phyloP scores from a whole-genome alignment of 2,888 invertebrate genomes.

The Ochropleura plecta region DNA sequence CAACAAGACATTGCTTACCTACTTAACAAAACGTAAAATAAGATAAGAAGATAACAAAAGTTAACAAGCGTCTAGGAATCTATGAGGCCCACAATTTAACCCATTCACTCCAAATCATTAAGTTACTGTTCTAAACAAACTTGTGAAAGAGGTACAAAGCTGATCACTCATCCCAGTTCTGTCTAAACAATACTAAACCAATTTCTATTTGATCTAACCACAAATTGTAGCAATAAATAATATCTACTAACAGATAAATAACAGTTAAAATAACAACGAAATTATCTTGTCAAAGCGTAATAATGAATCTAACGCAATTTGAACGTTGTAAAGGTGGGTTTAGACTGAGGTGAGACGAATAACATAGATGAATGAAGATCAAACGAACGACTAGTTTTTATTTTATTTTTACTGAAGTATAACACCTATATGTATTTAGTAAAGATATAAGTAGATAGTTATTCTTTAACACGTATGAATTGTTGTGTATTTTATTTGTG shows the following conservation, averaged over 20 bases:
- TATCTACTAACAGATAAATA: constrained; percentile 38
- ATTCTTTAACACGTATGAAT: too few species aligned
- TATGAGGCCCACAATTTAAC: too few species aligned
- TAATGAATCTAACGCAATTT: constrained; percentile 48
- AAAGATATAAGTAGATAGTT: too few species aligned
- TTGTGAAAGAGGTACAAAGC: too few species aligned
- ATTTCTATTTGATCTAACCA: constrained; percentile 33
- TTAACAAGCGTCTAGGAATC: too few species aligned
- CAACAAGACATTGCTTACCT: too few species aligned
- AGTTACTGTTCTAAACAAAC: too few species aligned
- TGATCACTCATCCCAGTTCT: background rate
- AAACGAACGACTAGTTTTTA: background rate
- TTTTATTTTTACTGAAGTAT: background rate
- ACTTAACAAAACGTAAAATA: too few species aligned
- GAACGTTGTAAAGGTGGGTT: constrained; percentile 19
- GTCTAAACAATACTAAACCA: constrained; percentile 20
- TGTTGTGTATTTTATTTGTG: too few species aligned
- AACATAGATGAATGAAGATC: background rate
- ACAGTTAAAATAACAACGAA: constrained; percentile 52
- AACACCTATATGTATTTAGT: too few species aligned
- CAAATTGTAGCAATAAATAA: constrained; percentile 36
- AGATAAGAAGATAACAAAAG: too few species aligned
- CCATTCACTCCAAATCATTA: too few species aligned
- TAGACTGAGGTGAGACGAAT: background rate
- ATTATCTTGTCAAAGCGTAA: constrained; percentile 53